Conservation (phyloP, 2,888 invertebrate species). For the Beris chalybata region DNA sequence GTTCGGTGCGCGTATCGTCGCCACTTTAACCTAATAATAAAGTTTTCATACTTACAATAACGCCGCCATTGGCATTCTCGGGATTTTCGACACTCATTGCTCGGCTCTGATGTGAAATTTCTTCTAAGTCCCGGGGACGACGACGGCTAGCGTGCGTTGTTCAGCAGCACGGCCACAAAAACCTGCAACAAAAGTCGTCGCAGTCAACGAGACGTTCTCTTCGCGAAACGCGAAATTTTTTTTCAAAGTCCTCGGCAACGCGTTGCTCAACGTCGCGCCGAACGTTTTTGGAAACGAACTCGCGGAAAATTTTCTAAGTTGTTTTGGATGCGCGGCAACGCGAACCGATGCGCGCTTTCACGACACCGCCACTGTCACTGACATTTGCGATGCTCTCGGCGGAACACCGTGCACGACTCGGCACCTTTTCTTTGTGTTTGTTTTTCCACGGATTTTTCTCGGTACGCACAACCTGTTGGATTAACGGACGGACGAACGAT, state of each 20-base stretch:
- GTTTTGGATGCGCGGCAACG: neutral
- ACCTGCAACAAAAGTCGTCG: constrained; percentile 41
- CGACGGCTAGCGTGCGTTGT: constrained; percentile 31
- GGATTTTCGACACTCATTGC: constrained; percentile 70
- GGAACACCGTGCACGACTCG: neutral
- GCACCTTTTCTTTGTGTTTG: neutral
- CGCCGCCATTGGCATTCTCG: constrained; percentile 61
- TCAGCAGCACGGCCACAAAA: constrained; percentile 42
- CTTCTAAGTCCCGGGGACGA: constrained; percentile 42
- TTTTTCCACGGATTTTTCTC: too few species aligned
- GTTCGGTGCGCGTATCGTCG: neutral
- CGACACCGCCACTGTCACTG: neutral
- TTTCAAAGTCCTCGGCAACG: constrained; percentile 42
- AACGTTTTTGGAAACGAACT: constrained; percentile 1
- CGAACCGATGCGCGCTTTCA: constrained; percentile 4
- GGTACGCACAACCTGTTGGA: too few species aligned
- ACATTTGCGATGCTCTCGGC: constrained; percentile 7
- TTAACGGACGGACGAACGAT: too few species aligned
- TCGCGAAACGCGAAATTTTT: constrained; percentile 35
- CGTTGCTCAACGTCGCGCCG: constrained; percentile 24
- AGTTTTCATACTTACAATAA: constrained; percentile 62
- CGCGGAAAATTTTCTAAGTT: constrained; percentile 26
- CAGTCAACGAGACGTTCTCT: constrained; percentile 1
- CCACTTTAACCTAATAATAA: neutral
- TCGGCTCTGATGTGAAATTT: constrained; percentile 36